phyloP scores from a whole-genome alignment of 2,797 vertebrate species.

The Parambassis ranga region DNA sequence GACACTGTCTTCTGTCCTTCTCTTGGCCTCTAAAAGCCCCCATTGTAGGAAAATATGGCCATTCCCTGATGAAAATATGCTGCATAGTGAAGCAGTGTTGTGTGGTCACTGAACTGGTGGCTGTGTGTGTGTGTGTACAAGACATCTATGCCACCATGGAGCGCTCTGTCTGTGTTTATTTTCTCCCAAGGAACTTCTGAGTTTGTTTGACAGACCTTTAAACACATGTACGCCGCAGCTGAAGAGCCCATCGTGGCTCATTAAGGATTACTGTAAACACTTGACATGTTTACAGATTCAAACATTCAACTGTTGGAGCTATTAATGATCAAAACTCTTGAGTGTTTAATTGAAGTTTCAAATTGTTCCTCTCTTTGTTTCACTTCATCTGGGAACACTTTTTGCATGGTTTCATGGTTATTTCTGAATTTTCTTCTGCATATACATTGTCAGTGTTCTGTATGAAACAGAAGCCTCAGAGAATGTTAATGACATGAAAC shows the following conservation, averaged over 20 bases:
- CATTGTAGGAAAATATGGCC: background rate
- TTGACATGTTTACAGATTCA: constrained; percentile 9
- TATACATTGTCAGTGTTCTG: background rate
- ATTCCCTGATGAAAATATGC: background rate
- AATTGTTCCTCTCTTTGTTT: background rate
- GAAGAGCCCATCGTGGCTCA: background rate
- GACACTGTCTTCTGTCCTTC: background rate
- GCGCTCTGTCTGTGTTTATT: constrained; percentile 40
- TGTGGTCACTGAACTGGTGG: background rate
- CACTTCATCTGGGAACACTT: constrained; percentile 25
- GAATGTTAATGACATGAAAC: constrained; percentile 39
- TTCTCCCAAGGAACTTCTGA: constrained; percentile 29
- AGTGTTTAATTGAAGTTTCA: too few species aligned
- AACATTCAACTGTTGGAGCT: constrained; percentile 4
- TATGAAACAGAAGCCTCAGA: background rate
- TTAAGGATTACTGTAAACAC: constrained; percentile 37
- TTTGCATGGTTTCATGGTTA: background rate
- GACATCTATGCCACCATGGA: background rate
- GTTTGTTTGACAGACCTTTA: constrained; percentile 48
- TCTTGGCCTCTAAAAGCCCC: constrained; percentile 9
- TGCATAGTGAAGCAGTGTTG: background rate
- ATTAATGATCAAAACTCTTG: background rate
- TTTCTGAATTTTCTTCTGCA: background rate
- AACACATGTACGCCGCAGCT: constrained; percentile 13
- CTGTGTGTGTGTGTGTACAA: background rate